Conservation (phyloP, 1,140 invertebrate genomes). For the Pogonus chalceus region DNA sequence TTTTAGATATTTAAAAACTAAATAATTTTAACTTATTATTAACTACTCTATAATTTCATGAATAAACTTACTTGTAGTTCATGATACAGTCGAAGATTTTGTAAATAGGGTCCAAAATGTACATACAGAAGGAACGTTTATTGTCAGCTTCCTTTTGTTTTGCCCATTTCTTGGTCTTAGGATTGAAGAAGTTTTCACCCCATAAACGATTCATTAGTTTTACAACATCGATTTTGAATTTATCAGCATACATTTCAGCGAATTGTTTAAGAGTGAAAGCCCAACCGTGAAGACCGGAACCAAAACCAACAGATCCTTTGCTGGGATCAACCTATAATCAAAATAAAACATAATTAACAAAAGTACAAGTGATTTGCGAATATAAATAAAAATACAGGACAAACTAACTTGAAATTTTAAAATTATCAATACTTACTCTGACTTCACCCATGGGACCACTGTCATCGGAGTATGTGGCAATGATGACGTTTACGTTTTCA, state of each 20-base stretch:
- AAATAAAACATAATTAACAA: no score
- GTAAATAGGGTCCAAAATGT: slow-evolving; percentile 97
- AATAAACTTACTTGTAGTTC: slow-evolving; percentile 74
- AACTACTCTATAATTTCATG: no score
- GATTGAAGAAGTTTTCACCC: slow-evolving; percentile 99
- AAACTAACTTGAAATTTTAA: slow-evolving; percentile 1
- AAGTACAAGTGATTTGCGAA: no score
- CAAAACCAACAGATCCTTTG: slow-evolving; percentile 98
- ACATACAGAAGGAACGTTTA: slow-evolving; percentile 97
- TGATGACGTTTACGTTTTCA: slow-evolving; percentile 99
- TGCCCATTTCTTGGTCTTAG: slow-evolving; percentile 95
- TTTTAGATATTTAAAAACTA: no score
- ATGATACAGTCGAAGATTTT: slow-evolving; percentile 97
- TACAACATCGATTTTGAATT: slow-evolving; percentile 95
- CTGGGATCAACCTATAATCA: slow-evolving; percentile 73
- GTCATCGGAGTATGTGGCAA: slow-evolving; percentile 97
- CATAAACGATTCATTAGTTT: slow-evolving; percentile 95
- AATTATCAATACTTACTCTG: slow-evolving; percentile 52
- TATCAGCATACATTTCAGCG: slow-evolving; percentile 96
- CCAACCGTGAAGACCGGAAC: slow-evolving; percentile 98
- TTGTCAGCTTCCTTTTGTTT: slow-evolving; percentile 83
- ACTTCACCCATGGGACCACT: slow-evolving; percentile 98
- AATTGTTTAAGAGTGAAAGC: slow-evolving; percentile 99
- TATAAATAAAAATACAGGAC: no score
- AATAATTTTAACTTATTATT: no score